Conservation (phyloP, 2,797 vertebrate genomes). For the Martes flavigula region DNA sequence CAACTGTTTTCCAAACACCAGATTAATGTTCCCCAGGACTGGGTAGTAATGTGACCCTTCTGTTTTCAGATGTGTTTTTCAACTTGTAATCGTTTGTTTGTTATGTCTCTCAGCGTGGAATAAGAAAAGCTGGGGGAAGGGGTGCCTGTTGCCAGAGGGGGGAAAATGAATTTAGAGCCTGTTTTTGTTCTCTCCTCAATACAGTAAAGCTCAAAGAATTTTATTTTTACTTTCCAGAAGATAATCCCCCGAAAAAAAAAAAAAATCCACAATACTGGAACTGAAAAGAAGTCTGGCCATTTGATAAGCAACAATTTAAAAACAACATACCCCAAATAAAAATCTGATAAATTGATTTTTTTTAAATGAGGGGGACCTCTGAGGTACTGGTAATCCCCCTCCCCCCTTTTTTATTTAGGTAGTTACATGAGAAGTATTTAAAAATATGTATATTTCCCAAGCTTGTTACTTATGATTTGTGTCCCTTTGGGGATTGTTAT, state of each 20-base stretch:
- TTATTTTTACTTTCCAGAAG: constrained; percentile 56
- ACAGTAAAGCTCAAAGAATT: constrained; percentile 7
- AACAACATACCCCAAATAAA: background rate
- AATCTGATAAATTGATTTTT: background rate
- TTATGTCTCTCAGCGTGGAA: constrained; percentile 71
- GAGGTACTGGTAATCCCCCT: too few relatives aligned
- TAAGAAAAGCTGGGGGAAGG: constrained; percentile 38
- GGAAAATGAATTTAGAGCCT: background rate
- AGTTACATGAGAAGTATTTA: background rate
- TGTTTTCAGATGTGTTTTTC: constrained; percentile 75
- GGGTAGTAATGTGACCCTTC: constrained; percentile 66
- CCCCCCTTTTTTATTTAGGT: background rate
- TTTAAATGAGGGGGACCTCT: background rate
- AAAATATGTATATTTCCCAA: background rate
- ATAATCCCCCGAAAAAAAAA: background rate
- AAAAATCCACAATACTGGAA: background rate
- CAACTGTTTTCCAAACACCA: constrained; percentile 81
- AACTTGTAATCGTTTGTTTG: constrained; percentile 80
- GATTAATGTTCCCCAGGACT: constrained; percentile 82
- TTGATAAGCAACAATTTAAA: background rate
- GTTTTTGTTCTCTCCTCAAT: background rate
- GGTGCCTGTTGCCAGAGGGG: background rate
- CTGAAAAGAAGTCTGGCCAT: background rate
- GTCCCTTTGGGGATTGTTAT: background rate
- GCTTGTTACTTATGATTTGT: background rate